Evolutionary conservation across 2,797 vertebrate species (phyloP).

Genomic region (Eremophila alpestris): DNA sequence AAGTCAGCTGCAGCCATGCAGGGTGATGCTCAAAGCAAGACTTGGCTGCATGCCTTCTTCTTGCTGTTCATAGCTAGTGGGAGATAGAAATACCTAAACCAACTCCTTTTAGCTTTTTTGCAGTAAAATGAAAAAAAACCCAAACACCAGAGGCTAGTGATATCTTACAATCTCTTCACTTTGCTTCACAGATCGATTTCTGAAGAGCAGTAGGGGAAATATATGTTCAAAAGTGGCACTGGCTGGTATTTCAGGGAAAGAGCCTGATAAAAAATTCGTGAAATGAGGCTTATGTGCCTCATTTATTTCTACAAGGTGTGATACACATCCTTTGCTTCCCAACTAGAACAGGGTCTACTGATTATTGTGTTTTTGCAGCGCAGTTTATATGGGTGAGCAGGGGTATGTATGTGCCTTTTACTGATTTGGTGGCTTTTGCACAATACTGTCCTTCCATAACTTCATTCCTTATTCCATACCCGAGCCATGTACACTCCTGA

Average conservation of each 20-base stretch:
- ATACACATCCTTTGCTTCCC: background rate
- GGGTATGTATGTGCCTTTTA: background rate
- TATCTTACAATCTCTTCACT: background rate
- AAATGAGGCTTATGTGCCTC: background rate
- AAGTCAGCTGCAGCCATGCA: background rate
- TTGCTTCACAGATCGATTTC: background rate
- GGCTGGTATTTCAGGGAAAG: background rate
- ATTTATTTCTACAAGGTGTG: background rate
- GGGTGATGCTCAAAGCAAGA: background rate
- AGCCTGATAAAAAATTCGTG: rapidly evolving
- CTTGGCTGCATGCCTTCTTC: background rate
- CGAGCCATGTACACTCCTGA: no score
- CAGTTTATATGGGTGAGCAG: rapidly evolving
- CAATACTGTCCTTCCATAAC: no score
- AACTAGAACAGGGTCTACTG: rapidly evolving
- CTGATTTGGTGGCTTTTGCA: background rate
- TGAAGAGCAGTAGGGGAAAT: rapidly evolving
- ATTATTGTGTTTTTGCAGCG: background rate
- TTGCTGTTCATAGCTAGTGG: background rate
- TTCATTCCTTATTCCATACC: background rate
- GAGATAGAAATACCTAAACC: background rate
- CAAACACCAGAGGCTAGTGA: background rate
- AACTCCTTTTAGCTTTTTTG: background rate
- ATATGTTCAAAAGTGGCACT: background rate
- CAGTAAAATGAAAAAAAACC: background rate